A percentile compares a stretch with the other conserved stretches of the same genome.
Conservation (phyloP, 2,113 vertebrate species). For the Columba livia region DNA sequence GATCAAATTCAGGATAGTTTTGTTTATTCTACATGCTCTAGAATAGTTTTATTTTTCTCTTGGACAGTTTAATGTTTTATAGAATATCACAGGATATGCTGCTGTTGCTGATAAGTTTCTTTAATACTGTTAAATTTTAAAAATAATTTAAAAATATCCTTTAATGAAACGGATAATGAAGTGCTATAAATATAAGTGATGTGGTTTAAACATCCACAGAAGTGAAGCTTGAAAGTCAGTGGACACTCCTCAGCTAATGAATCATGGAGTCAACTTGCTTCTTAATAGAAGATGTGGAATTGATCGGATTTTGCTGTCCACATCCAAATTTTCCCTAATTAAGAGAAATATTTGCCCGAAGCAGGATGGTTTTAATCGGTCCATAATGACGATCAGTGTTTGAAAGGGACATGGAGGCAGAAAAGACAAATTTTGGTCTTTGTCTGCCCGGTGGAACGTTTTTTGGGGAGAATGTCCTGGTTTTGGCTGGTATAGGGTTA, state of each 20-base stretch:
- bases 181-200: neutral
- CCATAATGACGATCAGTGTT: rapidly evolving
- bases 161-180: neutral
- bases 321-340: neutral
- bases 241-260: neutral
- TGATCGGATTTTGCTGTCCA: neutral
- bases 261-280: neutral
- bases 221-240: neutral
- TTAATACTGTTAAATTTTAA: neutral
- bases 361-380: neutral
- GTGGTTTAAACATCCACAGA: neutral
- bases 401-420: rapidly evolving
- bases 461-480: neutral
- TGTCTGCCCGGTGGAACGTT: neutral
- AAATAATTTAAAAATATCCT: neutral
- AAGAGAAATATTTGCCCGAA: neutral
- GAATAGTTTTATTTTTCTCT: neutral
- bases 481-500: too few species aligned
- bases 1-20: neutral
- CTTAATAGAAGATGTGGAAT: neutral
- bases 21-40: neutral
- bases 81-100: neutral
- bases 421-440: neutral
- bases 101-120: neutral
- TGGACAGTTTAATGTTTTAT: neutral